Base-by-base conservation (phyloP, 1,140 invertebrate genomes). In the Drosophila mauritiana region DNA sequence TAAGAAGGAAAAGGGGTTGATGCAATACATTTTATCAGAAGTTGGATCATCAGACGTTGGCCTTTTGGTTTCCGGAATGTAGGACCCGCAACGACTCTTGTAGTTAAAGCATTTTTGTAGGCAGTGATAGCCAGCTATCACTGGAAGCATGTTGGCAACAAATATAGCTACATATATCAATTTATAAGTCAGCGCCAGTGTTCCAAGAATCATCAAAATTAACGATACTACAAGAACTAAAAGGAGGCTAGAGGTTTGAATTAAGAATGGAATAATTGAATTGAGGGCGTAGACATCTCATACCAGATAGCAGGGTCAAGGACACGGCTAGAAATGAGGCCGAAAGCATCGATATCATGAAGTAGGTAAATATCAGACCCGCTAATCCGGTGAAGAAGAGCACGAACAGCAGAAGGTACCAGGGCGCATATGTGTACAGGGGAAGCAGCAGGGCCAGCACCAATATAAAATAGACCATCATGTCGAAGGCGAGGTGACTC, bases 401-500 rank as follows among this genome's bases (percentile, higher is more conserved):
- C 5, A 67, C 37, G 1, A 27, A 6, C 4, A 51, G 11, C 11
- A 51, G 17, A 3, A 27, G 10, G 17, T 51, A 17, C 55, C 37
- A 27, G 2, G 20, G 51, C 1, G 31, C 39, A 12, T 12, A 22
- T 6, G 5, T 7, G n/a, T 55, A 8, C 1, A 46, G 11, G 4
- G 37, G 45, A 15, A 43, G 10, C 1, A 67, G 1, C 39, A 63
- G 31, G 8, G 31, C n/a, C 46, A 59, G 27, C 0, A 8, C 27
- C 22, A 27, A 52, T 3, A 49, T 12, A 2, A 45, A 12, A 22
- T 27, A 67, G 11, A 67, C 11, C 25, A 27, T 7, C 20, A 67
- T 12, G 37, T 67, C 63, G 13, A 22, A 22, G 7, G 61, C 1
- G 2, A 61, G 51, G n/a, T 68, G 46, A n/a, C 36, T 52, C 22